phyloP scores from a whole-genome alignment of 2,888 invertebrate genomes.

The Corbicula japonica region DNA sequence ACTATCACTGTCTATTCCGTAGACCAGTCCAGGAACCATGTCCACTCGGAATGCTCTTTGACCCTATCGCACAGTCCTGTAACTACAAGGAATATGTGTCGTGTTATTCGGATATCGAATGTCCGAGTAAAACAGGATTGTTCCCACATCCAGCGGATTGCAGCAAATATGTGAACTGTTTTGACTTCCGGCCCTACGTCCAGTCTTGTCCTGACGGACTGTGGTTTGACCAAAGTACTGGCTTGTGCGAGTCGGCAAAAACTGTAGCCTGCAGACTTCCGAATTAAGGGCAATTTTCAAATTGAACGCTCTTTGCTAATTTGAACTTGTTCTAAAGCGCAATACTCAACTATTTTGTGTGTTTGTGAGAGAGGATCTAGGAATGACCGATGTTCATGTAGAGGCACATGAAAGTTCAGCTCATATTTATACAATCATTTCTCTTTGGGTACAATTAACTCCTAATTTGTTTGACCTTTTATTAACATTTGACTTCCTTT shows the following conservation, averaged over 20 bases:
- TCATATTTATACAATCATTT: too few relatives aligned
- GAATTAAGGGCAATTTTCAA: too few relatives aligned
- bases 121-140: slow-evolving; percentile 65
- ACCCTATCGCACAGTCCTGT: slow-evolving; percentile 69
- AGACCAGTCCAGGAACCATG: slow-evolving; percentile 70
- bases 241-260: slow-evolving; percentile 63
- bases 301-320: too few relatives aligned
- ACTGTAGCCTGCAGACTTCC: slow-evolving; percentile 67
- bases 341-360: too few relatives aligned
- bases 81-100: slow-evolving; percentile 73
- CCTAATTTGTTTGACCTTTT: too few relatives aligned
- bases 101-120: slow-evolving; percentile 70
- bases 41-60: slow-evolving; percentile 69
- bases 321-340: too few relatives aligned
- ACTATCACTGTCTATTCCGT: slow-evolving; percentile 68
- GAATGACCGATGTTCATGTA: too few relatives aligned
- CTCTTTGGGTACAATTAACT: too few relatives aligned
- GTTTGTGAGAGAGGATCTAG: too few relatives aligned
- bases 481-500: too few relatives aligned
- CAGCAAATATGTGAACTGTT: slow-evolving; percentile 72
- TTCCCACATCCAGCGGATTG: slow-evolving; percentile 72
- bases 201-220: slow-evolving; percentile 65
- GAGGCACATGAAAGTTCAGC: too few relatives aligned
- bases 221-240: slow-evolving; percentile 85
- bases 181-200: slow-evolving; percentile 71